These are phyloP conservation scores for Ondatra zibethicus DNA, from an alignment of 2,113 vertebrate species.

Conservation along the genomic window DNA sequence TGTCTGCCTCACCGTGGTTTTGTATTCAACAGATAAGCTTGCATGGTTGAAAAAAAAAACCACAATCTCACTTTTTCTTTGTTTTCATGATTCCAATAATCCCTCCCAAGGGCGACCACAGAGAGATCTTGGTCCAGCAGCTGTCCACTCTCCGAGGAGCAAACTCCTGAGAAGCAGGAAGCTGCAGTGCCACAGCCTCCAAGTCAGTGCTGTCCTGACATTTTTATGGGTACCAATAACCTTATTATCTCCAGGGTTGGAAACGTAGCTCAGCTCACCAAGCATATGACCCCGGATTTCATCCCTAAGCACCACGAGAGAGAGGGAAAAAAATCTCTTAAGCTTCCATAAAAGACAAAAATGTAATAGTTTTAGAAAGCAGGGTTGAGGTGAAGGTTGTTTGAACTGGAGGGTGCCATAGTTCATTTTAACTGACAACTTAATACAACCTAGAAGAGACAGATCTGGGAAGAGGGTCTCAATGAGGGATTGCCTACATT, in stretches of 20 bases:
- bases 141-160: neutral
- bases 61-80: conserved; percentile 38
- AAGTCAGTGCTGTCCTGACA: neutral
- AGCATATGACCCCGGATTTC: neutral
- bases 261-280: neutral
- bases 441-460: neutral
- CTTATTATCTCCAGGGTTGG: neutral
- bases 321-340: neutral
- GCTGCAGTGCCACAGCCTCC: neutral
- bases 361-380: neutral
- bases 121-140: neutral
- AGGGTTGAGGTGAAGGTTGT: neutral
- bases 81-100: conserved; percentile 14
- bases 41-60: conserved; percentile 40
- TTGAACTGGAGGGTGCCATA: neutral
- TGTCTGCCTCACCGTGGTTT: conserved; percentile 29
- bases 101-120: neutral
- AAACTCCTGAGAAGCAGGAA: neutral
- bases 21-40: conserved; percentile 58
- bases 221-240: neutral
- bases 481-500: too few relatives aligned
- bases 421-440: neutral
- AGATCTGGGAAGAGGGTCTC: neutral
- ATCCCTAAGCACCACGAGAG: neutral
- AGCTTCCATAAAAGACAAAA: neutral